These are phyloP conservation scores for Phrynocephalus vlangalii DNA, from an alignment of 2,797 vertebrate species.

Conservation along the genomic window DNA sequence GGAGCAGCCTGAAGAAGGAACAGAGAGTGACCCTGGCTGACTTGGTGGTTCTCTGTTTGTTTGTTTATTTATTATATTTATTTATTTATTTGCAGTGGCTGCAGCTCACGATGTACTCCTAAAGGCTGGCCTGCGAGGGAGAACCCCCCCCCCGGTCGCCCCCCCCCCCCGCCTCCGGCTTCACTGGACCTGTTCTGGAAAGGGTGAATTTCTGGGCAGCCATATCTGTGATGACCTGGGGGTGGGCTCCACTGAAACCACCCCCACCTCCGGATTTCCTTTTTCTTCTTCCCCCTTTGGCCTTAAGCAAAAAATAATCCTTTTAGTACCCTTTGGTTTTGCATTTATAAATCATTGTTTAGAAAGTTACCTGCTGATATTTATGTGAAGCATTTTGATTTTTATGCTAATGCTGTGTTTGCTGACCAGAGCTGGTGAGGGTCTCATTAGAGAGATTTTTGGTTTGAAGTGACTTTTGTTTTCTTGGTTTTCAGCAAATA, in stretches of 20 bases:
- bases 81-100: slow-evolving; percentile 82
- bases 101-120: slow-evolving; percentile 94
- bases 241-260: neutral
- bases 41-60: slow-evolving; percentile 18
- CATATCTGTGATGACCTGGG: neutral
- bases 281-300: neutral
- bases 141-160: too few relatives aligned
- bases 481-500: neutral
- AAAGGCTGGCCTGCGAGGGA: slow-evolving; percentile 2
- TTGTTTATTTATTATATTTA: too few relatives aligned
- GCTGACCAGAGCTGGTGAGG: too few relatives aligned
- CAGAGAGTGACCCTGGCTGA: neutral
- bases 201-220: neutral
- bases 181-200: neutral
- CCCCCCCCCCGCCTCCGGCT: too few relatives aligned
- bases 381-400: neutral
- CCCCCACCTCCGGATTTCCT: neutral
- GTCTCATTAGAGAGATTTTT: neutral
- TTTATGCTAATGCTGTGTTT: neutral
- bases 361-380: neutral
- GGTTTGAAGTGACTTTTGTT: neutral
- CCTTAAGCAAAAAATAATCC: too few relatives aligned
- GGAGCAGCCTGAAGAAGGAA: too few relatives aligned
- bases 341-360: neutral
- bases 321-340: neutral